Percentiles rank a stretch among this genome's conserved stretches.
These are phyloP conservation scores for Greenwoodochromis staneri DNA, from an alignment of 2,113 vertebrate species.

Conservation along the genomic window DNA sequence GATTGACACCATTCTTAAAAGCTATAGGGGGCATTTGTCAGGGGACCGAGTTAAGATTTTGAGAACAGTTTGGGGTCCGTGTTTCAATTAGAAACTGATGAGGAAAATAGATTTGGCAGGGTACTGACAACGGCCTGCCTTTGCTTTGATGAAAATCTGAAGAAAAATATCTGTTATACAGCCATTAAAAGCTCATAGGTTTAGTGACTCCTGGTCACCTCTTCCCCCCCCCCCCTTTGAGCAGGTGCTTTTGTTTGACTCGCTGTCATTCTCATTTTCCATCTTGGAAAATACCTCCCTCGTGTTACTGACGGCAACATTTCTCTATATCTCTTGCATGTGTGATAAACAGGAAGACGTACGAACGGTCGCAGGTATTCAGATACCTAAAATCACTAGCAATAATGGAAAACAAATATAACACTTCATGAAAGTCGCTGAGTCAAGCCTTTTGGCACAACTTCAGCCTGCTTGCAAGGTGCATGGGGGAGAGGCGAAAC, in stretches of 20 bases:
- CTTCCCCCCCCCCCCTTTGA: rapidly evolving
- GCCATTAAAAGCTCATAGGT: neutral
- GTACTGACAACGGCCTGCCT: neutral
- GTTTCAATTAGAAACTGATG: neutral
- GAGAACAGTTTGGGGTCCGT: neutral
- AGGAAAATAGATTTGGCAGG: neutral
- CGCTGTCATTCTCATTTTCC: neutral
- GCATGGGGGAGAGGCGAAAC: neutral
- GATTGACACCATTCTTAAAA: neutral
- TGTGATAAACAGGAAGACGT: neutral
- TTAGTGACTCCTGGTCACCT: neutral
- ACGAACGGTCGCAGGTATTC: neutral
- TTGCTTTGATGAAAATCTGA: neutral
- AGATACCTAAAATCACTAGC: neutral
- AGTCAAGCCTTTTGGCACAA: neutral
- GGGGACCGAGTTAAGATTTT: neutral
- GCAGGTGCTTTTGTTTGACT: neutral
- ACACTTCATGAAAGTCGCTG: neutral
- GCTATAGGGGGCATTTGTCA: neutral
- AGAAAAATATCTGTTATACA: neutral
- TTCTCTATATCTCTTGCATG: neutral
- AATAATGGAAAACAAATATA: neutral
- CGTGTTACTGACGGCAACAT: neutral
- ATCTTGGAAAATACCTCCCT: neutral
- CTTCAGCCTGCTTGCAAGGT: neutral